Evolutionary conservation across 1,140 invertebrate genomes (phyloP).

Genomic region (Periplaneta americana): DNA sequence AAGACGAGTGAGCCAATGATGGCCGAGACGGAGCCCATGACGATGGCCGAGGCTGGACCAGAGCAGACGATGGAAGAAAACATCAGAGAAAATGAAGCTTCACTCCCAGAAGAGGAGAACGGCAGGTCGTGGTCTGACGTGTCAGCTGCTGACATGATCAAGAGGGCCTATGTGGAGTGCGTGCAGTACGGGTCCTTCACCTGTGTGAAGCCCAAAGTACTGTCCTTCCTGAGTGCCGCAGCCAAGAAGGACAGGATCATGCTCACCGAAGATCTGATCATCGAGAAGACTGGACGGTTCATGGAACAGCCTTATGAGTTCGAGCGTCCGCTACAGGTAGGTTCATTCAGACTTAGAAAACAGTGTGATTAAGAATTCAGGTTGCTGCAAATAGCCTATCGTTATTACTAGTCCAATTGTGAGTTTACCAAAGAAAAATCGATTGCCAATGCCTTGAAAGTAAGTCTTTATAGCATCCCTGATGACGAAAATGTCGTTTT

Average conservation of each 20-base stretch:
- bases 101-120: neutral
- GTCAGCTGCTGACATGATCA: constrained; percentile 48
- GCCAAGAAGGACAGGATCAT: constrained; percentile 58
- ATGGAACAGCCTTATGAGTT: neutral
- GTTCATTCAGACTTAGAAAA: neutral
- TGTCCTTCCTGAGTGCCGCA: constrained; percentile 62
- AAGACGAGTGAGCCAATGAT: neutral
- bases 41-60: neutral
- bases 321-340: neutral
- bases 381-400: neutral
- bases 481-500: too few relatives aligned
- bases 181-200: constrained; percentile 52
- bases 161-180: constrained; percentile 57
- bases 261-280: constrained; percentile 63
- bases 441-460: neutral
- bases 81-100: neutral
- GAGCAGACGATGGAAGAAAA: constrained; percentile 5
- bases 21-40: neutral
- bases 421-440: neutral
- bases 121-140: neutral
- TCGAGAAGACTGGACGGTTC: constrained; percentile 50
- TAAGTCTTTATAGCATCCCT: too few relatives aligned
- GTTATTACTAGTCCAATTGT: neutral
- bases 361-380: neutral
- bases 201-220: constrained; percentile 69